Evolutionary conservation across 2,797 vertebrate species (phyloP), one percentile per base, ranked within the genome.

Genomic region (Staurois parvus): DNA sequence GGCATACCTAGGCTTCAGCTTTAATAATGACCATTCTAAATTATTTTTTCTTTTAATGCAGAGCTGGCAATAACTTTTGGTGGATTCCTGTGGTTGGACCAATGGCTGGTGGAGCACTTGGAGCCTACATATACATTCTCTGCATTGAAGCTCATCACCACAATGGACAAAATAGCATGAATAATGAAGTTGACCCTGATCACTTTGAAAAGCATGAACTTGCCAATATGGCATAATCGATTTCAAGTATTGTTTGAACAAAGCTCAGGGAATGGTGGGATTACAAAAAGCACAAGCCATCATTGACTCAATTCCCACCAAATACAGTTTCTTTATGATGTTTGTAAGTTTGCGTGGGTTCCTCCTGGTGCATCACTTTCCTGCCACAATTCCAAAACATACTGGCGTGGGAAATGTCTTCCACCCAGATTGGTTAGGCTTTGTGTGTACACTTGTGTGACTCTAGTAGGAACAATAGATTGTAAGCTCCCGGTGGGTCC

Each of bases 41-140:
- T 62, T 56, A 29, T 82, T 28, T 69, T 81, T 72, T 12, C 79
- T 87, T 79, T 48, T 88, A 91, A 68, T 66, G 10, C 94, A 99
- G 98, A 67, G 96, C 94, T 83, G 97, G 96, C 76, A 94, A 94
- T 75, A 93, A 96, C 89, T 99, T 97, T 96, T 99, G 98, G 97
- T 99, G 98, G 98, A 93, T 99, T 83, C 98, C 98, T 5, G 91
- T 97, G n/a, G 93, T 92, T 1, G 98, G 96, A 9, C 98, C 98
- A 8, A 92, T 99, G 95, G 90, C 98, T 70, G 98, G 98, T 0
- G 97, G 94, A 4, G 90, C 94, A 15, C 86, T 97, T 8, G 98
- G 98, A 87, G 96, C 96, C 0, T 88, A 93, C 19, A n/a, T 93
- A 89, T 99, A 99, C 81, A 78, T 96, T 26, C 85, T 97, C 62